phyloP scores from a whole-genome alignment of 2,113 vertebrate species.

The Colaptes auratus region DNA sequence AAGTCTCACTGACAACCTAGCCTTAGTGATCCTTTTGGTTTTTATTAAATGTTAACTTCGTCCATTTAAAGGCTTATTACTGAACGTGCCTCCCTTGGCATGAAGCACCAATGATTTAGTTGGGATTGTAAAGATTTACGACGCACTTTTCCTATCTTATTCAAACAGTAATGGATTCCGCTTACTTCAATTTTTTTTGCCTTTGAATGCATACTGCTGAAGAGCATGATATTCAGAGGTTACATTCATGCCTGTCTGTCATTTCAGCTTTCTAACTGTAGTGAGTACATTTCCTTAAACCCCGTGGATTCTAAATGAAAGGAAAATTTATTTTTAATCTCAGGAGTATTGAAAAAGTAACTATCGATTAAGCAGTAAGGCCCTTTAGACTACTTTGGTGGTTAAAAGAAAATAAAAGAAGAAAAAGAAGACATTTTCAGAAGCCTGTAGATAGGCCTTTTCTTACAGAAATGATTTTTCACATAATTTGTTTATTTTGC shows the following conservation, averaged over 20 bases:
- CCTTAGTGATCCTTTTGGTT: not conserved
- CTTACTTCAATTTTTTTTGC: constrained; percentile 23
- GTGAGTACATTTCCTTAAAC: not conserved
- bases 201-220: not conserved
- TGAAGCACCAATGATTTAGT: not conserved
- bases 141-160: constrained; percentile 29
- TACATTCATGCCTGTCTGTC: constrained; percentile 35
- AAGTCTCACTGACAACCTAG: not conserved
- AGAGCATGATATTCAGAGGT: constrained; percentile 35
- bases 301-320: not conserved
- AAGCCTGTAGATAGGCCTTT: not conserved
- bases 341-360: not conserved
- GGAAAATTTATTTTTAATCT: not conserved
- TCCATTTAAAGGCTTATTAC: not conserved
- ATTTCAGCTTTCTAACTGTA: constrained; percentile 23
- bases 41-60: not conserved
- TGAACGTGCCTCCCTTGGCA: not conserved
- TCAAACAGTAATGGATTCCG: constrained; percentile 32
- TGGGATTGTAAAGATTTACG: constrained; percentile 35
- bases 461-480: not conserved
- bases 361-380: not conserved
- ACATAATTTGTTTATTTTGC: not conserved
- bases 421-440: not conserved
- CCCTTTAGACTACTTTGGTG: not conserved
- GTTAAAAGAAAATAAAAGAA: not conserved